Evolutionary conservation across 2,888 invertebrate genomes (phyloP).

Genomic region (Eledone cirrhosa): DNA sequence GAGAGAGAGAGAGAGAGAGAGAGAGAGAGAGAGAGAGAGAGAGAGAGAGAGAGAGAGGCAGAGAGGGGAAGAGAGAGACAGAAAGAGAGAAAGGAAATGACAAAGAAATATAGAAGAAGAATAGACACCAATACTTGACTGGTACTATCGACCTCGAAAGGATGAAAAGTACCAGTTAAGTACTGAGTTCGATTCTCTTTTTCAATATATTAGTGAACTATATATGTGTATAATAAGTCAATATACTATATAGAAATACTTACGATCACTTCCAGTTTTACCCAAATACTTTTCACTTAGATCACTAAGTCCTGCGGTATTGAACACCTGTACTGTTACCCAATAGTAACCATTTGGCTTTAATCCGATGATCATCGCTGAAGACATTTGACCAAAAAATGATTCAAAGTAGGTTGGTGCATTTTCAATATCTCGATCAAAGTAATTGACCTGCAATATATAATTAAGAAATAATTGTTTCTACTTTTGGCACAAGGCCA

Average conservation of each 20-base stretch:
- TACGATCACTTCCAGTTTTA: slow-evolving; percentile 18
- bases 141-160: no score
- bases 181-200: no score
- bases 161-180: no score
- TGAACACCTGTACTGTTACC: slow-evolving; percentile 93
- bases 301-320: slow-evolving; percentile 94
- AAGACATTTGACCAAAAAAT: slow-evolving; percentile 65
- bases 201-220: no score
- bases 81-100: no score
- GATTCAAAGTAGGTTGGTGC: neutral
- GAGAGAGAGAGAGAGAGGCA: no score
- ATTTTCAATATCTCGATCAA: neutral
- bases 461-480: no score
- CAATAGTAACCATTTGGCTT: slow-evolving; percentile 91
- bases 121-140: no score
- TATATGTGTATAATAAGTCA: no score
- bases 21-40: neutral
- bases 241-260: neutral
- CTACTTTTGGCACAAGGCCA: no score
- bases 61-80: no score
- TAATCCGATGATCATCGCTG: slow-evolving; percentile 91
- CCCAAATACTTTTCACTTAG: slow-evolving; percentile 83
- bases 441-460: slow-evolving; percentile 12
- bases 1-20: neutral
- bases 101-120: no score